phyloP scores from a whole-genome alignment of 1,140 invertebrate genomes.

The Hestina assimilis region DNA sequence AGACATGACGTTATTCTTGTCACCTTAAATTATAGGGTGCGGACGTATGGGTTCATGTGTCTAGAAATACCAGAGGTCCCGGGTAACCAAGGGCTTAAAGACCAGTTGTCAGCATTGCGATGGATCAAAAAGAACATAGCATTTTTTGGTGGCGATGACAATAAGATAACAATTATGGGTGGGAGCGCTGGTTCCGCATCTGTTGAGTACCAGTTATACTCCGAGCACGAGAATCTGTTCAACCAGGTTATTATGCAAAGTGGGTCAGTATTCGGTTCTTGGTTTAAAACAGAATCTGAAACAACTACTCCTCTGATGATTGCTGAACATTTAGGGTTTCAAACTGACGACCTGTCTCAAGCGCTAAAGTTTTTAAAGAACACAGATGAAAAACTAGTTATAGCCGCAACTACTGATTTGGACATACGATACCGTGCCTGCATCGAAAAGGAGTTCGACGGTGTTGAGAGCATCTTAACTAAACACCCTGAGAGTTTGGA shows the following conservation, averaged over 20 bases:
- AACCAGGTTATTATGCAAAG: constrained; percentile 39
- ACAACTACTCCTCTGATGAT: constrained; percentile 19
- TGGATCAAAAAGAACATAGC: constrained; percentile 83
- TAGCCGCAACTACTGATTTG: constrained; percentile 14
- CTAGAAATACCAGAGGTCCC: constrained; percentile 81
- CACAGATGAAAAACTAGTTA: constrained; percentile 17
- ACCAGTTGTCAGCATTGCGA: constrained; percentile 82
- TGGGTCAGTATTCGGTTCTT: constrained; percentile 4
- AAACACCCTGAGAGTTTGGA: constrained; percentile 9
- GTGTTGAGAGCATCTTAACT: constrained; percentile 23
- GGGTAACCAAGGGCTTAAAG: constrained; percentile 85
- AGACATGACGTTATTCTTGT: constrained; percentile 80
- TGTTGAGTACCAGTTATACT: constrained; percentile 34
- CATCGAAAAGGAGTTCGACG: constrained; percentile 32
- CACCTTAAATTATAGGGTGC: constrained; percentile 81
- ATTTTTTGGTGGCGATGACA: constrained; percentile 84
- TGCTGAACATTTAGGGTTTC: constrained; percentile 24
- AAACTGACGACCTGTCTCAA: constrained; percentile 21
- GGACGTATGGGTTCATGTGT: constrained; percentile 83
- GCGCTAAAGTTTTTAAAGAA: constrained; percentile 27
- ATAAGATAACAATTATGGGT: constrained; percentile 82
- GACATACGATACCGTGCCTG: constrained; percentile 17
- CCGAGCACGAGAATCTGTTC: constrained; percentile 31
- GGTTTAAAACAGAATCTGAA: constrained; percentile 3
- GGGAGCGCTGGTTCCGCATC: constrained; percentile 81